A percentile compares a stretch with the other conserved stretches of the same genome.
phyloP scores from a whole-genome alignment of 2,797 vertebrate species.

The Pipistrellus pipistrellus region DNA sequence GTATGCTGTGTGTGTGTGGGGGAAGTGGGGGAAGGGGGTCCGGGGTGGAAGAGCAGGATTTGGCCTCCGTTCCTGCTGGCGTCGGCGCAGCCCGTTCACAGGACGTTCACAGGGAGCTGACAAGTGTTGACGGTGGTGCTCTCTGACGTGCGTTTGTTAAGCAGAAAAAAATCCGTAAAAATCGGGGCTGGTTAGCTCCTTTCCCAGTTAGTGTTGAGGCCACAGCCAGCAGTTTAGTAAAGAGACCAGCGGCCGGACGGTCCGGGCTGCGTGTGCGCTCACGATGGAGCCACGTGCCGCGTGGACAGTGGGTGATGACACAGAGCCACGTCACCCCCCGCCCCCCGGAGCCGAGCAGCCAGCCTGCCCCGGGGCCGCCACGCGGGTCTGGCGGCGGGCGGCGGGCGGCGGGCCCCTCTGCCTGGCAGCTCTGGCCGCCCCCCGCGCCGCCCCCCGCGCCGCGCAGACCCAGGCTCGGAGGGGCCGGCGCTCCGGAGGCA shows the following conservation, averaged over 20 bases:
- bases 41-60: slow-evolving; percentile 58
- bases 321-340: too few relatives aligned
- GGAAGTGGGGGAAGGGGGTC: neutral
- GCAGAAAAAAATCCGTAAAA: slow-evolving; percentile 69
- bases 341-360: too few relatives aligned
- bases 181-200: slow-evolving; percentile 76
- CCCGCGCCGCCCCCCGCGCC: too few relatives aligned
- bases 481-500: too few relatives aligned
- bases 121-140: slow-evolving; percentile 83
- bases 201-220: slow-evolving; percentile 56
- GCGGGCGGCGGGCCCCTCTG: too few relatives aligned
- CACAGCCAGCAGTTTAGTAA: too few relatives aligned
- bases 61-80: slow-evolving; percentile 75
- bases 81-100: slow-evolving; percentile 75
- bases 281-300: neutral
- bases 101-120: slow-evolving; percentile 82
- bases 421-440: too few relatives aligned
- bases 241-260: neutral
- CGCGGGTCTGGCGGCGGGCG: too few relatives aligned
- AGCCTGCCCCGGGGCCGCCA: too few relatives aligned
- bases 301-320: too few relatives aligned
- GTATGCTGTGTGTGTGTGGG: neutral
- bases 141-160: slow-evolving; percentile 78
- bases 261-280: slow-evolving; percentile 43
- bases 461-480: too few relatives aligned